These are phyloP conservation scores for Callopanchax toddi DNA, from an alignment of 2,113 vertebrate genomes.

Conservation along the genomic window DNA sequence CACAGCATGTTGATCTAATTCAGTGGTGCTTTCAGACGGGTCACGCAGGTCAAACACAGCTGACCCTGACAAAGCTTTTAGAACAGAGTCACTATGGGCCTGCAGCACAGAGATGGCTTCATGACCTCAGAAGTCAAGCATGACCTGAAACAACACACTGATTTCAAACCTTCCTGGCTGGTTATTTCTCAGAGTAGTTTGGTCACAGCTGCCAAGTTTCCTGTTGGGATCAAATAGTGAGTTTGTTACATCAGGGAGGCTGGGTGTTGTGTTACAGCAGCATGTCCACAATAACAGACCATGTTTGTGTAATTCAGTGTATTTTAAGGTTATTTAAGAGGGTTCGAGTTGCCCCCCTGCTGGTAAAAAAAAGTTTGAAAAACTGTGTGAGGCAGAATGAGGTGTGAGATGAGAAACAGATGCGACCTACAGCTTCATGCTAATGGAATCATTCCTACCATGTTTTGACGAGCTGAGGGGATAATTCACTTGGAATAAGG, in stretches of 20 bases:
- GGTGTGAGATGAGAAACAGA: slow-evolving; percentile 48
- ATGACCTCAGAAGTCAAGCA: slow-evolving; percentile 60
- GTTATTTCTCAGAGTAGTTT: slow-evolving; percentile 2
- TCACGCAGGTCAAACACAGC: slow-evolving; percentile 40
- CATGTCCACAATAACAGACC: too few species aligned
- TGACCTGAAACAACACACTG: slow-evolving; percentile 47
- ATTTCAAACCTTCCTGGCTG: slow-evolving; percentile 45
- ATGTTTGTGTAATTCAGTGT: too few species aligned
- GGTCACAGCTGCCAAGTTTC: slow-evolving; percentile 24
- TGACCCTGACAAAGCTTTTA: slow-evolving; percentile 36
- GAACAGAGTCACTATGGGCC: slow-evolving; percentile 19
- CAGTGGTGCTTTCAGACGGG: slow-evolving; percentile 37
- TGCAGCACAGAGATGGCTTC: slow-evolving; percentile 52
- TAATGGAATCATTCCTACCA: slow-evolving; percentile 28
- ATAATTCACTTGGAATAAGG: slow-evolving; percentile 45
- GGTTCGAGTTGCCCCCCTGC: not conserved
- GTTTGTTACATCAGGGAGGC: too few species aligned
- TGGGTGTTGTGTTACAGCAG: too few species aligned
- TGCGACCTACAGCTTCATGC: slow-evolving; percentile 19
- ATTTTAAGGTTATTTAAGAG: too few species aligned
- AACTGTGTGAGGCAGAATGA: slow-evolving; percentile 30
- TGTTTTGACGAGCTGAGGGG: slow-evolving; percentile 8
- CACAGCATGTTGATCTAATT: slow-evolving; percentile 21
- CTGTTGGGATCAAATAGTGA: slow-evolving; percentile 27
- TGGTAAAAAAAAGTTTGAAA: slow-evolving; percentile 28